Base-by-base conservation (phyloP, 1,140 invertebrate species). In the Arctopsyche grandis region DNA sequence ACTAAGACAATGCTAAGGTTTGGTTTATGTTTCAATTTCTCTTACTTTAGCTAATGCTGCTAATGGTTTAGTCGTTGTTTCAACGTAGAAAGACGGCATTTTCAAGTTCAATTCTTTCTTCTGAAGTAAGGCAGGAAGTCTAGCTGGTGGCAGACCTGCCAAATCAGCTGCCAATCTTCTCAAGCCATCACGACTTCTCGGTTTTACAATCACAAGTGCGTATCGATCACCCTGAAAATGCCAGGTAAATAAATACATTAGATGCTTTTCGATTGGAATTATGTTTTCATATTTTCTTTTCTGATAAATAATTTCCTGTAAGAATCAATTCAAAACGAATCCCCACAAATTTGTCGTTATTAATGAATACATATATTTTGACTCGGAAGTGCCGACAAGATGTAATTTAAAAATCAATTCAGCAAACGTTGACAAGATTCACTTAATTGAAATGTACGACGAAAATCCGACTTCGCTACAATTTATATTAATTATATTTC, bases 201-300 rank as follows among this genome's bases (percentile, higher is more conserved):
- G 91, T 14, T 90, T 83, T 0, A 92, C 81, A 0, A 91, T 82
- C 74, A 91, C 82, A 5, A 92, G 83, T 0, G 89, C 87, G 77
- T 91, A 91, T 43, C 89, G 85, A 29, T 85, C 86, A 70, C 90
- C 90, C 89, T 92, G 83, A 22, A 80, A 80, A 19, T 38, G 14
- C 29, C 3, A 38, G 14, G 4, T n/a, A 38, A 71, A 19, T 58
- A 75, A 44, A 19, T 46, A 16, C 21, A 24, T 69, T 26, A 29
- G 10, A 66, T 10, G 14, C 19, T 66, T 66, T 16, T 14, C 14
- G 19, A 16, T 66, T 38, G 29, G 29, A 38, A 38, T 4, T 38
- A 38, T n/a, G n/a, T n/a, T n/a, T n/a, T n/a, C n/a, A 38, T 38
- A 38, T 4, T 38, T 38, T 38, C 29, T 38, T 38, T 38, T 38